Evolutionary conservation across 2,797 vertebrate genomes (phyloP).

Genomic region (Acanthiza pusilla): DNA sequence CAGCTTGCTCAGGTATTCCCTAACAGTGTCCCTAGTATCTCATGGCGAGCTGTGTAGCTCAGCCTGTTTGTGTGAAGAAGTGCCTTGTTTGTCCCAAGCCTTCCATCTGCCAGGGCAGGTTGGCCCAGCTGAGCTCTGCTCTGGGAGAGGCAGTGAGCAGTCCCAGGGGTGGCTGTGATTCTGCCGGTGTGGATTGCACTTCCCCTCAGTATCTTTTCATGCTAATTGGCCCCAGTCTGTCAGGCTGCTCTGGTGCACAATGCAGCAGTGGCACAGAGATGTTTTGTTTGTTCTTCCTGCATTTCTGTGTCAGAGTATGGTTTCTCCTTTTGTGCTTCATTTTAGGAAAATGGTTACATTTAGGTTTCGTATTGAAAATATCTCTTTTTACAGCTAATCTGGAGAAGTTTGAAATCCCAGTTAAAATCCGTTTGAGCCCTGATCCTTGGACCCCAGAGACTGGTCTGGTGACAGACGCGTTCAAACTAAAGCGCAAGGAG

Average conservation of each 20-base stretch:
- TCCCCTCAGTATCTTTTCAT: neutral
- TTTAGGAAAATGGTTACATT: rapidly evolving
- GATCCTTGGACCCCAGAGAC: constrained; percentile 95
- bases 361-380: neutral
- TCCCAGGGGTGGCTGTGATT: neutral
- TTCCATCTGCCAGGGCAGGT: neutral
- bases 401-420: constrained; percentile 92
- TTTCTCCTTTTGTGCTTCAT: neutral
- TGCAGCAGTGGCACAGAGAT: neutral
- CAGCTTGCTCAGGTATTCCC: neutral
- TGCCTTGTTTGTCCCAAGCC: neutral
- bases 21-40: neutral
- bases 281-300: neutral
- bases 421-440: constrained; percentile 87
- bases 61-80: neutral
- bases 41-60: neutral
- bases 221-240: neutral
- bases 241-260: neutral
- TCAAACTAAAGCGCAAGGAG: constrained; percentile 94
- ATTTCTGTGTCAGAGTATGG: rapidly evolving
- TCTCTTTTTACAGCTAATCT: constrained; percentile 78
- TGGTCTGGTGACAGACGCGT: constrained; percentile 92
- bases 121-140: neutral
- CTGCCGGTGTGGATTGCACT: neutral
- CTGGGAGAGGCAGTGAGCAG: neutral